These are phyloP conservation scores for Tenualosa ilisha DNA, from an alignment of 2,797 vertebrate species.

Conservation along the genomic window DNA sequence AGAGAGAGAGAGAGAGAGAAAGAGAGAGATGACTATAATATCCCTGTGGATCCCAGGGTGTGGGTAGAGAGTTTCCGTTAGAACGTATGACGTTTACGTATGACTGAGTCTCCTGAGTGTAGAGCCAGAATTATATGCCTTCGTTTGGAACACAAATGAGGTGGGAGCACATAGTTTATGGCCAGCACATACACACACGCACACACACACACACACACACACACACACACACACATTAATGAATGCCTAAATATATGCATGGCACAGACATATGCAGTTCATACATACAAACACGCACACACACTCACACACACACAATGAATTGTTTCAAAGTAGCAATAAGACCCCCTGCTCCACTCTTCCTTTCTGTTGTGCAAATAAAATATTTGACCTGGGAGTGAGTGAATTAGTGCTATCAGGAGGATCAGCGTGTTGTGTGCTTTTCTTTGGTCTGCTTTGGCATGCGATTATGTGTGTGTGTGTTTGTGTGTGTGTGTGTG, in stretches of 20 bases:
- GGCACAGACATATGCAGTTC: not conserved
- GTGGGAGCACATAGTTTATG: not conserved
- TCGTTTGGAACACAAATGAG: not conserved
- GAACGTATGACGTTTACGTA: not conserved
- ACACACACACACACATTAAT: not conserved
- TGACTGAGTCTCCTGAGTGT: not conserved
- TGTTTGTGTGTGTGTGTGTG: not conserved
- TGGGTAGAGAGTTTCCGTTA: not conserved
- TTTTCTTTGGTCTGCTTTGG: not conserved
- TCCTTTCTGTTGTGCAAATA: not conserved
- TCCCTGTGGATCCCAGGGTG: not conserved
- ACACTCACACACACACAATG: not conserved
- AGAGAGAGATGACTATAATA: not conserved
- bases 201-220: no score
- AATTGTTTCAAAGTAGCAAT: constrained; percentile 14
- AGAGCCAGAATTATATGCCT: not conserved
- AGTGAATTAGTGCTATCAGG: not conserved
- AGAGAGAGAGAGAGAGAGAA: constrained; percentile 13
- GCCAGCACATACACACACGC: not conserved
- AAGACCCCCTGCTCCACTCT: not conserved
- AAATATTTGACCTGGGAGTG: constrained; percentile 8
- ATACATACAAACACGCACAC: not conserved
- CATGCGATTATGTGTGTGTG: not conserved
- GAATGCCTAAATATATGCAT: no score
- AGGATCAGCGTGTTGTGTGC: not conserved